Evolutionary conservation across 2,888 invertebrate genomes (phyloP), one percentile per base, ranked within the genome.

Genomic region (Polymixis lichenea): DNA sequence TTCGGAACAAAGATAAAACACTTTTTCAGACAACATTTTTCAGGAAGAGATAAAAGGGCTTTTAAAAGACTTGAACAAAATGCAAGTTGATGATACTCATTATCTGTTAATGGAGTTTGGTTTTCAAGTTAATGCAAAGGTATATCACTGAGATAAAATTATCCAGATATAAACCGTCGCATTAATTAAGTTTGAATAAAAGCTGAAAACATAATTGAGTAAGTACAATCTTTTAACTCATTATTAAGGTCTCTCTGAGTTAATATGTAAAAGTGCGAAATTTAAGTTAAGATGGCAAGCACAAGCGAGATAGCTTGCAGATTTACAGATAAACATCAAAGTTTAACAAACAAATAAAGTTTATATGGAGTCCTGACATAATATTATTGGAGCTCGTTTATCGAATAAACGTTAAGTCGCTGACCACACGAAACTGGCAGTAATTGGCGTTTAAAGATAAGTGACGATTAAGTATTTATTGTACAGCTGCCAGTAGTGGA

Each of bases 1-100:
- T 75, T 75, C 5, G 56, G 28, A 78, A 78, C 38, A 62, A 65
- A 73, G 58, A 75, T 75, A 69, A 84, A 81, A 81, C 78, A 69
- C 72, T 78, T 72, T 83, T 76, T 49, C 32, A 22, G 46, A 22
- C 38, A n/a, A 15, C 32, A 69, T 75, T 75, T 73, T 68, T 75
- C 65, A 78, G 28, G 51, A 66, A 55, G 32, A 75, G 61, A 71
- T 81, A 73, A 81, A 68, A 73, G 56, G 38, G 65, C 32, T 62
- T 61, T 58, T 66, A 53, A 72, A 74, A 43, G 25, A 62, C 65
- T 77, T 58, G 11, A 58, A 55, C 32, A 58, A 77, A 71, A 69
- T 22, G 46, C n/a, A 71, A 73, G 58, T 77, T 83, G 32, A 77
- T 74, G 56, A 62, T 5, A 4, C 17, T 67, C 53, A 53, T 72